These are phyloP conservation scores for Euzetes globulus DNA, from an alignment of 2,888 invertebrate species.

Conservation along the genomic window DNA sequence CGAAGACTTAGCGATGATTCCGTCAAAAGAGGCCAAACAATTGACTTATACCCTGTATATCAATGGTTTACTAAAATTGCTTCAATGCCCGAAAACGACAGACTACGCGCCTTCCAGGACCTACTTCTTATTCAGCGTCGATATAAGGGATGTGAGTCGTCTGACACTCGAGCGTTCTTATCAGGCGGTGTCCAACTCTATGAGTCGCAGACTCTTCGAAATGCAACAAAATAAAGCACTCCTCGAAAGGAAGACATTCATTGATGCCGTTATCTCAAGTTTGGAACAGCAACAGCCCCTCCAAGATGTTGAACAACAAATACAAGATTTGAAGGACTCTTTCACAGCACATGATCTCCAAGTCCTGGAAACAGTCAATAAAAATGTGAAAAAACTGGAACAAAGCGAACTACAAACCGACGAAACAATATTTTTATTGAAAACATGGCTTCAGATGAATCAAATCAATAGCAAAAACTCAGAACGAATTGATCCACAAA, in stretches of 20 bases:
- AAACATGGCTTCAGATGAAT: conserved; percentile 54
- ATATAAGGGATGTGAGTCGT: conserved; percentile 57
- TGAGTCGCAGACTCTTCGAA: conserved; percentile 60
- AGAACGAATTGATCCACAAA: not conserved
- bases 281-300: conserved; percentile 70
- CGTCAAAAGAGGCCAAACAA: conserved; percentile 84
- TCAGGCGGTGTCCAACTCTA: conserved; percentile 62
- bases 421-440: conserved; percentile 70
- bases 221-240: conserved; percentile 64
- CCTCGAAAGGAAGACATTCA: conserved; percentile 74
- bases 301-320: conserved; percentile 53
- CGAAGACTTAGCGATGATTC: conserved; percentile 84
- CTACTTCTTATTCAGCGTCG: conserved; percentile 66
- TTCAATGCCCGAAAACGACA: conserved; percentile 50
- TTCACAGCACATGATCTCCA: conserved; percentile 32
- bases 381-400: conserved; percentile 63
- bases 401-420: conserved; percentile 71
- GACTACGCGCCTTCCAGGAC: conserved; percentile 71
- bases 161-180: conserved; percentile 64
- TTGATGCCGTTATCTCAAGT: conserved; percentile 70
- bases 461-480: conserved; percentile 6
- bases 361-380: conserved; percentile 65
- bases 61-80: conserved; percentile 28
- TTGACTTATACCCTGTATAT: conserved; percentile 64
- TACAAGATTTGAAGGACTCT: conserved; percentile 60